Evolutionary conservation across 2,113 vertebrate species (phyloP).

Genomic region (Cephalophus harveyi): DNA sequence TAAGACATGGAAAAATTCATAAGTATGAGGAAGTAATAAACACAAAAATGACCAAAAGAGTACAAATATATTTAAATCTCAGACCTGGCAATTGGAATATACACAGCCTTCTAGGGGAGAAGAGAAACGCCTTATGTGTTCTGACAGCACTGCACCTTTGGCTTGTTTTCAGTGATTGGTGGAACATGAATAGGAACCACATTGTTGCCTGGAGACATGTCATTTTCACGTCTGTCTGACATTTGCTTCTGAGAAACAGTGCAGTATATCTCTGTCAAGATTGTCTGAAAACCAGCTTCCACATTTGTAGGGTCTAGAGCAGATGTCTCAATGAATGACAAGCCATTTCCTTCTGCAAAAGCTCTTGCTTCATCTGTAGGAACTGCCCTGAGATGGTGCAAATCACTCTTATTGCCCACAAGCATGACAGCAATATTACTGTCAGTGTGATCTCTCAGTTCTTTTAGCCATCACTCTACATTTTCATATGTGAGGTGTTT

Average conservation of each 20-base stretch:
- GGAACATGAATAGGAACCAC: conserved; percentile 98
- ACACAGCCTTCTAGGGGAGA: conserved; percentile 80
- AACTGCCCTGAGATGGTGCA: conserved; percentile 95
- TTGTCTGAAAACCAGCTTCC: conserved; percentile 94
- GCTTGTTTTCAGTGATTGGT: conserved; percentile 96
- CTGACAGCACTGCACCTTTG: conserved; percentile 99
- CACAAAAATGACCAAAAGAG: conserved; percentile 80
- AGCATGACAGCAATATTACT: conserved; percentile 99
- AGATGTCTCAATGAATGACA: conserved; percentile 96
- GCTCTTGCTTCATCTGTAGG: conserved; percentile 96
- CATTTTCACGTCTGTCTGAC: conserved; percentile 96
- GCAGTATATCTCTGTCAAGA: conserved; percentile 96
- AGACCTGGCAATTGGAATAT: conserved; percentile 83
- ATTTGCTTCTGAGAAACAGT: conserved; percentile 99
- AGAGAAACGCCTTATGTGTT: conserved; percentile 82
- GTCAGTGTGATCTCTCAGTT: conserved; percentile 95
- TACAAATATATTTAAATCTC: conserved; percentile 86
- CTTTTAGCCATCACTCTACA: conserved; percentile 96
- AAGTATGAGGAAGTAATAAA: conserved; percentile 74
- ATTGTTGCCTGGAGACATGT: conserved; percentile 99
- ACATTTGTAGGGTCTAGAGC: conserved; percentile 96
- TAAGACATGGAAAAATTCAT: conserved; percentile 79
- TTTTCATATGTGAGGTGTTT: conserved; percentile 98
- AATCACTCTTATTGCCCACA: conserved; percentile 97
- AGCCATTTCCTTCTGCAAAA: conserved; percentile 94